phyloP scores from a whole-genome alignment of 1,140 invertebrate genomes.

The Zaprionus capensis region DNA sequence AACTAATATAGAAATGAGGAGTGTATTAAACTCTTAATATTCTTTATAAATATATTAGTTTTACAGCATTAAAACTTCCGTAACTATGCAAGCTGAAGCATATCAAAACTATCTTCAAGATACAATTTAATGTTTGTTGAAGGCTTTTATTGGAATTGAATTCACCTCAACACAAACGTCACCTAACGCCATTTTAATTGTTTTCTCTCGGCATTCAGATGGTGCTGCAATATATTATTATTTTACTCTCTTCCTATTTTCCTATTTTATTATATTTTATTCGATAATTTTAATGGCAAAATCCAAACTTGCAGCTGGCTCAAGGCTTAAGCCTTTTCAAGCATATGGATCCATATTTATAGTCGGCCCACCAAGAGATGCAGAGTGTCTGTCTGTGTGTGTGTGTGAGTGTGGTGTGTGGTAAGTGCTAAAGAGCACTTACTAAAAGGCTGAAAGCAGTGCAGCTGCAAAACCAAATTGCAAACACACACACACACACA shows the following conservation, averaged over 20 bases:
- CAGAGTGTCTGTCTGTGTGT: not conserved
- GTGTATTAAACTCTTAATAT: too few relatives aligned
- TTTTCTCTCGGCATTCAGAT: not conserved
- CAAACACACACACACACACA: not conserved
- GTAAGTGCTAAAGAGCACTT: conserved; percentile 54
- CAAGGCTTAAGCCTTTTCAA: conserved; percentile 11
- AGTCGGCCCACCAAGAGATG: not conserved
- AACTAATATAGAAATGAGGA: too few relatives aligned
- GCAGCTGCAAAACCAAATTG: conserved; percentile 45
- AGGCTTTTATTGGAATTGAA: not conserved
- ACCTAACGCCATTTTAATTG: not conserved
- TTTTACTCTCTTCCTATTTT: not conserved
- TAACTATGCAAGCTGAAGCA: too few relatives aligned
- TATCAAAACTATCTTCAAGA: not conserved
- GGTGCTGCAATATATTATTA: not conserved
- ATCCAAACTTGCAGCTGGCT: conserved; percentile 18
- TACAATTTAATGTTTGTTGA: not conserved
- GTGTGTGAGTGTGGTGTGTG: conserved; percentile 18
- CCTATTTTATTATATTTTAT: conserved; percentile 25
- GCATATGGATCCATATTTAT: conserved; percentile 13
- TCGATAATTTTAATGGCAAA: conserved; percentile 24
- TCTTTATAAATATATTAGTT: too few relatives aligned
- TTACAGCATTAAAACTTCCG: too few relatives aligned
- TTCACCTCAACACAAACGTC: not conserved
- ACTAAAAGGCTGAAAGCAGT: conserved; percentile 46